A percentile compares a stretch with the other conserved stretches of the same genome.
Evolutionary conservation across 2,797 vertebrate species (phyloP).

Genomic region (Channa striata): DNA sequence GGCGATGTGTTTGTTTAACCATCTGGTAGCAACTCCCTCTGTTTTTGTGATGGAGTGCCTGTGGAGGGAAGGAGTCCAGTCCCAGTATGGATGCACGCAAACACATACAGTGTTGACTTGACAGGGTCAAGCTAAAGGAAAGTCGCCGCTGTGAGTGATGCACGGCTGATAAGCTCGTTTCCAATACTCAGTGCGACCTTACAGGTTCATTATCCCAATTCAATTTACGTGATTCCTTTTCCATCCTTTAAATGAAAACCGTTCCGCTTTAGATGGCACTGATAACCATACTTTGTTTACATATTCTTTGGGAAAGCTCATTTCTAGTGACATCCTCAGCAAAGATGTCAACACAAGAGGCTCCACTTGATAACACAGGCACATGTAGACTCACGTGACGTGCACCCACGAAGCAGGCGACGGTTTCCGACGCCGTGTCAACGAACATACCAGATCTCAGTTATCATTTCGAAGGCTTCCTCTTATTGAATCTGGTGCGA

Average conservation of each 20-base stretch:
- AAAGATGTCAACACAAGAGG: constrained; percentile 16
- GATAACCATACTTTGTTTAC: not conserved
- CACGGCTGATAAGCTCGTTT: constrained; percentile 46
- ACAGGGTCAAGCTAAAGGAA: constrained; percentile 52
- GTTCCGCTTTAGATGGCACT: not conserved
- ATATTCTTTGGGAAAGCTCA: no score
- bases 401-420: constrained; percentile 1
- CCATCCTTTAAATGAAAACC: not conserved
- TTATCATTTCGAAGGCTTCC: constrained; percentile 46
- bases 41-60: constrained; percentile 84
- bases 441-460: constrained; percentile 41
- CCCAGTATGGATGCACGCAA: constrained; percentile 57
- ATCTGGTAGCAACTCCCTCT: constrained; percentile 88
- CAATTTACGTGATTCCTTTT: not conserved
- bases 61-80: constrained; percentile 83
- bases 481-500: constrained; percentile 38
- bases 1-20: constrained; percentile 90
- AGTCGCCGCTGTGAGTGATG: constrained; percentile 36
- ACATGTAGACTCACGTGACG: constrained; percentile 4
- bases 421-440: constrained; percentile 30
- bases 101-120: constrained; percentile 45
- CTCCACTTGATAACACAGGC: not conserved
- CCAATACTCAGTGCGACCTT: not conserved
- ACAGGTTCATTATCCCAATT: not conserved
- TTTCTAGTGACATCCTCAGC: not conserved